phyloP scores from a whole-genome alignment of 2,888 invertebrate genomes.

The Glyphotaelius pellucidus region DNA sequence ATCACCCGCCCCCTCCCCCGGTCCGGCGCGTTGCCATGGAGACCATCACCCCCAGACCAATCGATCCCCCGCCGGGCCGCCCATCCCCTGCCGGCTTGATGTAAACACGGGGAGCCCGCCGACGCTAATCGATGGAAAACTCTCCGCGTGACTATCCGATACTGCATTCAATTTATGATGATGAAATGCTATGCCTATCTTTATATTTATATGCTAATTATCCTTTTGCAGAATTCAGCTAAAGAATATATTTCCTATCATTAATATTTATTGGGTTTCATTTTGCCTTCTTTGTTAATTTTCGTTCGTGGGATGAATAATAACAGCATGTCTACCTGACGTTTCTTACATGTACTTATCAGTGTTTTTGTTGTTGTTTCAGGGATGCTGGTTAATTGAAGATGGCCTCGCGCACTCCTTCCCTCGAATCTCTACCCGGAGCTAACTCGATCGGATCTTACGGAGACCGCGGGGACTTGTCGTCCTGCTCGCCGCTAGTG shows the following conservation, averaged over 20 bases:
- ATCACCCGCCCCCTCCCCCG: slow-evolving; percentile 23
- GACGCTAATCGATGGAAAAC: slow-evolving; percentile 57
- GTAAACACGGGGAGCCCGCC: slow-evolving; percentile 58
- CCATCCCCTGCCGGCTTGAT: slow-evolving; percentile 27
- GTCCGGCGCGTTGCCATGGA: slow-evolving; percentile 60
- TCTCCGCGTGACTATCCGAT: slow-evolving; percentile 32
- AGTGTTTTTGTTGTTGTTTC: slow-evolving; percentile 74
- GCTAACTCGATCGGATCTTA: slow-evolving; percentile 94
- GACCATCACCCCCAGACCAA: slow-evolving; percentile 51
- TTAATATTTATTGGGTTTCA: not conserved
- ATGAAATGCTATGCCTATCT: not conserved
- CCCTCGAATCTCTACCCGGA: slow-evolving; percentile 93
- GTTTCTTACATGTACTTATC: not conserved
- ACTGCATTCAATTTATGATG: slow-evolving; percentile 34
- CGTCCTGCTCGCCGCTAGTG: slow-evolving; percentile 78
- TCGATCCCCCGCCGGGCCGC: slow-evolving; percentile 46
- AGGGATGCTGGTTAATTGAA: slow-evolving; percentile 94
- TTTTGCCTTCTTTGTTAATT: not conserved
- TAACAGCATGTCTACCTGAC: not conserved
- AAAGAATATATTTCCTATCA: not conserved
- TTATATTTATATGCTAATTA: not conserved
- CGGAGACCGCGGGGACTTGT: slow-evolving; percentile 87
- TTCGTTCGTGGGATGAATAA: not conserved
- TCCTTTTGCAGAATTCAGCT: no score
- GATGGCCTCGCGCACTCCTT: slow-evolving; percentile 96